Base-by-base conservation (phyloP, 2,888 invertebrate species). In the Parnassius glacialis region DNA sequence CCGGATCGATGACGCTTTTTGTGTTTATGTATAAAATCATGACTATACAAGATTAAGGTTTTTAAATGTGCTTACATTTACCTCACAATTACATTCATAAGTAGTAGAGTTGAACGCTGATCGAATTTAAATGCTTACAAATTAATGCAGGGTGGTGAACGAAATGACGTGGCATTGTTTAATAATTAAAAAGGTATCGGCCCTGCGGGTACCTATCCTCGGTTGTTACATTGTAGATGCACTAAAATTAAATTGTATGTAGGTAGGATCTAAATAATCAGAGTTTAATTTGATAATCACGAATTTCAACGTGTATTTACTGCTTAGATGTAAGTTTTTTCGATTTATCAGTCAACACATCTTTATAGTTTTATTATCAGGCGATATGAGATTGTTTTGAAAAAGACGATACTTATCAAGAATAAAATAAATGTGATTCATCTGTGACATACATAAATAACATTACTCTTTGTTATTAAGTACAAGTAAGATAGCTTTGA, bases 1-100 rank as follows among this genome's bases (percentile, higher is more conserved):
- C 81, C 84, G 87, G 82, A 90, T 89, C 88, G 88, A 90, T 88
- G 77, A 78, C 76, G 74, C 75, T 79, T 76, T 79, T 76, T 76
- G 81, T 78, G 78, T 78, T 81, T 82, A 79, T 79, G 82, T 83
- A 75, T 73, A 67, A 77, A 80, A 79, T 77, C 68, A 78, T 80
- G 79, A 81, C 79, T 83, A 74, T 72, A 81, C 81, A 78, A 72
- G 71, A 57, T 59, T 48, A 57, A 57, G 5, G 13, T 48, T 43
- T 43, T 48, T 48, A 48, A 34, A 34, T 34, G 5, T 34, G 34
- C 34, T 34, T 55, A 44, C 13, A 12, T 20, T 55, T 55, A 45
- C 9, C 12, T 11, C 1, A 55, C 2, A 20, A 12, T 12, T 11
- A 44, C 44, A 44, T 45, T 44, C 43, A 55, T 9, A 25, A 44